Conservation (phyloP, 2,888 invertebrate species). For the Thymelicus acteon region DNA sequence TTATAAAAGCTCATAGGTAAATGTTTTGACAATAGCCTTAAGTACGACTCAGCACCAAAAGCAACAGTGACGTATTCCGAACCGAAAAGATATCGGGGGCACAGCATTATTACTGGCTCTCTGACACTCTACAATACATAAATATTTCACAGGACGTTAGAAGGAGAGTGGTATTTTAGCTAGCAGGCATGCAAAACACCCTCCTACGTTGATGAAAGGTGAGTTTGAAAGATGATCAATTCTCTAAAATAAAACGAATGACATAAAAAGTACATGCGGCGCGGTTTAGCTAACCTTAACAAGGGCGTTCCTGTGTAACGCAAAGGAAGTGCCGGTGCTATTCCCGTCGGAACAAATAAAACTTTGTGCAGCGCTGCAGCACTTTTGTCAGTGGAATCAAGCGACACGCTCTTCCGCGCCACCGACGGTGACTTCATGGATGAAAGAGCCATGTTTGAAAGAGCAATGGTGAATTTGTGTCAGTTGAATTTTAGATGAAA, state of each 20-base stretch:
- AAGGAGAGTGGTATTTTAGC: too few relatives aligned
- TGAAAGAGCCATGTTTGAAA: constrained; percentile 5
- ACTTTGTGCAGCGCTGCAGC: constrained; percentile 3
- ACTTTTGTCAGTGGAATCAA: constrained; percentile 6
- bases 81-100: too few relatives aligned
- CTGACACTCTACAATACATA: too few relatives aligned
- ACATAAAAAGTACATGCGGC: background rate
- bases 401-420: constrained; percentile 11
- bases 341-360: constrained; percentile 11
- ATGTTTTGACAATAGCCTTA: too few relatives aligned
- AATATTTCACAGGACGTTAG: too few relatives aligned
- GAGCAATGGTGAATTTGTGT: constrained; percentile 10
- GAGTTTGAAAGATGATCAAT: too few relatives aligned
- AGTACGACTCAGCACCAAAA: too few relatives aligned
- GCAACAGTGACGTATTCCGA: too few relatives aligned
- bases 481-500: constrained; percentile 8
- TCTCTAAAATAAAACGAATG: background rate
- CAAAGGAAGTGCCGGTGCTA: background rate
- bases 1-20: too few relatives aligned
- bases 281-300: constrained; percentile 5
- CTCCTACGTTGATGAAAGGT: too few relatives aligned
- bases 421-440: constrained; percentile 8
- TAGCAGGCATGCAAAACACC: too few relatives aligned
- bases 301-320: background rate
- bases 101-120: too few relatives aligned